Base-by-base conservation (phyloP, 1,140 invertebrate genomes). In the Pygmarrhopalites habei region DNA sequence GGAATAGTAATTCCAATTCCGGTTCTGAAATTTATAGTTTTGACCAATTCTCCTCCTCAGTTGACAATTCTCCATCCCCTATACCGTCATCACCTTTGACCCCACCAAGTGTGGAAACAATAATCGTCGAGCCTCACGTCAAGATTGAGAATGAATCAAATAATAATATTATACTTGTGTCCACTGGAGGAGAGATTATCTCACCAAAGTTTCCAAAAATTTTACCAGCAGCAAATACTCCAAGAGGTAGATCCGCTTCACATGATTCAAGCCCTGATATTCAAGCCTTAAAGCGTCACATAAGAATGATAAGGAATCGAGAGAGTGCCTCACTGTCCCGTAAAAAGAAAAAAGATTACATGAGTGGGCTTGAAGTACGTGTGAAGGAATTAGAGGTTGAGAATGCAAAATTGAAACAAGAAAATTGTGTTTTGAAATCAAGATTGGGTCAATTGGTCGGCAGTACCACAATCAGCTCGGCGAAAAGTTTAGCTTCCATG, bases 321-420 rank as follows among this genome's bases (percentile, higher is more conserved):
- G 90, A 95, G 78, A 92, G 90, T 0, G 92, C 92, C 12, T 90
- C 88, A 75, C 78, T 94, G 52, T 94, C 90, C 0, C 79, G 91
- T 21, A 92, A 93, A 75, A 90, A 92, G 75, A 94, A 92, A 72
- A 94, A 93, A 73, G 91, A 94, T 74, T 93, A 94, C 74, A 82
- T 95, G 12, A 82, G 82, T 35, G 82, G 83, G 0, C 75, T 95
- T 56, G 91, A 95, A 73, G 80, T 80, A 49, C 80, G 85, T 72
- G 76, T 94, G 29, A 77, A 82, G 30, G 82, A 84, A 41, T 81
- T 89, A 19, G 81, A 84, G 64, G 79, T 82, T 59, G 87, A 92
- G 75, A 92, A 92, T 75, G 76, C 78, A 15, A 78, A 81, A 67
- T 73, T 95, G 25, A 83, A 83, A 75, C 74, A 78, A 60, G 90